phyloP scores from a whole-genome alignment of 2,797 vertebrate species.

The Enteromius argenteus region DNA sequence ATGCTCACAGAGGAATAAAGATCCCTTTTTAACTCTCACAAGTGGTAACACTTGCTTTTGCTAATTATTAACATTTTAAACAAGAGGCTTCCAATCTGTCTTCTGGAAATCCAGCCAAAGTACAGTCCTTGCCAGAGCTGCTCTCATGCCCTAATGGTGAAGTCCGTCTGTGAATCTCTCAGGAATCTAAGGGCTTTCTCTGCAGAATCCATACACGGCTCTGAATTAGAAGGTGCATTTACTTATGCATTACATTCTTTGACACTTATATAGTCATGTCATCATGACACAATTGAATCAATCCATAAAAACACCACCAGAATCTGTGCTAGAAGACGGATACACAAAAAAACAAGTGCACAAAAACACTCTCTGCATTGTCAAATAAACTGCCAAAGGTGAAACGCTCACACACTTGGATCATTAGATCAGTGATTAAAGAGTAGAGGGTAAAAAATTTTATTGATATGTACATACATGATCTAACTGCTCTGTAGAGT shows the following conservation, averaged over 20 bases:
- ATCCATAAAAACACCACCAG: conserved; percentile 15
- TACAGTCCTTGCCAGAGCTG: conserved; percentile 61
- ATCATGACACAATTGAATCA: conserved; percentile 60
- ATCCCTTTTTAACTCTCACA: conserved; percentile 61
- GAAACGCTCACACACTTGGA: background rate
- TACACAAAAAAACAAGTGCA: conserved; percentile 17
- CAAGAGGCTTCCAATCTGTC: conserved; percentile 71
- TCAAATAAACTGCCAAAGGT: conserved; percentile 37
- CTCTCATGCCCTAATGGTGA: conserved; percentile 64
- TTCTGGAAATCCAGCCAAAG: conserved; percentile 68
- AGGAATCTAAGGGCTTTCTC: conserved; percentile 66
- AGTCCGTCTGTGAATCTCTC: conserved; percentile 71
- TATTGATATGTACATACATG: background rate
- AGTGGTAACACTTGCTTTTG: conserved; percentile 64
- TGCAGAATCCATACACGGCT: conserved; percentile 67
- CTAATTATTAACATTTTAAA: conserved; percentile 72
- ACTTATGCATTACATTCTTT: conserved; percentile 13
- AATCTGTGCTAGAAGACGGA: background rate
- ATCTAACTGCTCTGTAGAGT: background rate
- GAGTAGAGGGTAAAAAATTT: background rate
- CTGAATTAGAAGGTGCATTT: conserved; percentile 65
- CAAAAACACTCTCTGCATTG: conserved; percentile 10
- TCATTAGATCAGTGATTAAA: background rate
- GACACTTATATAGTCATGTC: background rate
- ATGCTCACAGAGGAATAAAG: conserved; percentile 50